Percentiles rank a stretch among this genome's conserved stretches.
Evolutionary conservation across 2,797 vertebrate species (phyloP).

Genomic region (Pteropus rufus): DNA sequence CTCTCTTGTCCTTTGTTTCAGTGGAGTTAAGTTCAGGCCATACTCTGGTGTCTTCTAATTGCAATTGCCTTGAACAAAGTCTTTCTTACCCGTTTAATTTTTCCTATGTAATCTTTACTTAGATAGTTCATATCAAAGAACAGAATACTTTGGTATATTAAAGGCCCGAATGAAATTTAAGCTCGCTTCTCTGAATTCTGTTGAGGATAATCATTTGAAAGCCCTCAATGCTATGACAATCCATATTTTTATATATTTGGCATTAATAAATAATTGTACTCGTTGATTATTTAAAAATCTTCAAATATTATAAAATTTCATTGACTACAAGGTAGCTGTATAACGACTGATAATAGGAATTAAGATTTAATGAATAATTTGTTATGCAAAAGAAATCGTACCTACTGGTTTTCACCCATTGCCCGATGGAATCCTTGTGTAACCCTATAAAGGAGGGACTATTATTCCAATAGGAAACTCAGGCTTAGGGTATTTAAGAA

Average conservation of each 20-base stretch:
- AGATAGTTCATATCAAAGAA: not conserved
- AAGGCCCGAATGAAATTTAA: conserved; percentile 44
- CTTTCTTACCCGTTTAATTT: not conserved
- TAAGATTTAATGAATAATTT: not conserved
- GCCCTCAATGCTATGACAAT: not conserved
- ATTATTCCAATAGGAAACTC: not conserved
- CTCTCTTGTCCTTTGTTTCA: too few species aligned
- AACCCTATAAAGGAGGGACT: not conserved
- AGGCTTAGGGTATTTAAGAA: not conserved
- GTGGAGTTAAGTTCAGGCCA: too few species aligned
- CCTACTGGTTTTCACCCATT: not conserved
- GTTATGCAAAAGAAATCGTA: not conserved
- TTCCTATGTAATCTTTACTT: not conserved
- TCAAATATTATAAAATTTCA: not conserved
- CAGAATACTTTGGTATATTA: conserved; percentile 25
- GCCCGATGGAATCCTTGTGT: not conserved
- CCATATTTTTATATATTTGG: not conserved
- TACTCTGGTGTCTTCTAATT: not conserved
- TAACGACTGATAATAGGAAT: not conserved
- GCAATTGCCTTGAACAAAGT: not conserved
- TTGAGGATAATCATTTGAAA: not conserved
- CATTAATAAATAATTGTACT: not conserved
- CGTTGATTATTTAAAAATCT: not conserved
- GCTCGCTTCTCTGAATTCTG: not conserved
- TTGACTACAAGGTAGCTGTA: not conserved